Evolutionary conservation across 2,113 vertebrate species (phyloP), one percentile per base, ranked within the genome.

Genomic region (Xerus inauris): DNA sequence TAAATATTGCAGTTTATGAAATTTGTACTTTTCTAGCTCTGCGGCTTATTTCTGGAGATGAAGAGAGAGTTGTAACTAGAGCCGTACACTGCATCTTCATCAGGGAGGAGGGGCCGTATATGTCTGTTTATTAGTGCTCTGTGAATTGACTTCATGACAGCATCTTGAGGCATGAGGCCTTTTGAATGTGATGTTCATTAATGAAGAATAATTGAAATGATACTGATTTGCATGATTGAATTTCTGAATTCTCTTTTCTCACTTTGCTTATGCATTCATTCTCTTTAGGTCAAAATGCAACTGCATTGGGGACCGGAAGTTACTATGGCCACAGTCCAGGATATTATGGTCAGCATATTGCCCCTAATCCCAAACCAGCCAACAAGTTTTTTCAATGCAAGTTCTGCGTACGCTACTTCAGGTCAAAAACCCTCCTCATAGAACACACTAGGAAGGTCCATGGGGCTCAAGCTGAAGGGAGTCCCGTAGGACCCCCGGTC

Each of bases 371-470:
- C 81, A 99, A 99, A 98, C 98, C 99, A 97, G 97, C 97, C 71
- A 98, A 85, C 98, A 99, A 99, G 79, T 99, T 99, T 99, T 99
- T 99, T 97, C 99, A 99, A 97, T 99, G 99, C 99, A 99, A 99
- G 98, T 99, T 99, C 98, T 99, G 99, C 94, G 98, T 99, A 97
- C 99, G 99, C 97, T 99, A 99, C 98, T 99, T 99, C 98, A 99
- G 99, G 98, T 99, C 99, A 40, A 99, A 99, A 99, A 99, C 99
- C 88, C 99, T 99, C 96, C 99, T 99, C 96, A 99, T 98, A 96
- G 99, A 99, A 97, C 99, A 99, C 97, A 99, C 99, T 38, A 99
- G 99, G 93, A 99, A 99, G 97, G 99, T 99, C 97, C 99, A 99
- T 90, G 99, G 99, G 79, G 98, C 99, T 94, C 99, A 99, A 69